phyloP scores from a whole-genome alignment of 1,140 invertebrate genomes.

The Tetramorium parvispinum region DNA sequence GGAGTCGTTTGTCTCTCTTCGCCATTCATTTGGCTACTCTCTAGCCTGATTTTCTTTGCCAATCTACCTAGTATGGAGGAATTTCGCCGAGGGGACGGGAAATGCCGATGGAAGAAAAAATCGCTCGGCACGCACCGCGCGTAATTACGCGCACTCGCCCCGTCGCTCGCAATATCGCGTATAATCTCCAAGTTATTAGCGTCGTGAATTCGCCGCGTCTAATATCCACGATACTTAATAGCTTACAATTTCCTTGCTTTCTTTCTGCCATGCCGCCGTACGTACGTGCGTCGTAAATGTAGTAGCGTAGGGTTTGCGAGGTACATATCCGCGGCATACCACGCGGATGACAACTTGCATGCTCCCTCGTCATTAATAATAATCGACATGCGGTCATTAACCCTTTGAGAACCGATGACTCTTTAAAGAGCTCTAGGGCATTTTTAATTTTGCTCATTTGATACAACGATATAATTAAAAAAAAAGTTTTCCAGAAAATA shows the following conservation, averaged over 20 bases:
- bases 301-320: neutral
- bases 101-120: neutral
- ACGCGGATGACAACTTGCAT: neutral
- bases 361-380: neutral
- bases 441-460: too few species aligned
- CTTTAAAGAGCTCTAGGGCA: too few species aligned
- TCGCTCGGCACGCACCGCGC: neutral
- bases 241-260: neutral
- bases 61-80: neutral
- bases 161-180: slow-evolving; percentile 3
- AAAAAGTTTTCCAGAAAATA: too few species aligned
- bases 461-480: too few species aligned
- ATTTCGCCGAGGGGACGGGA: neutral
- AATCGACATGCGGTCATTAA: neutral
- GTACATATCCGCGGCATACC: neutral
- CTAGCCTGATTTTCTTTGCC: neutral
- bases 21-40: neutral
- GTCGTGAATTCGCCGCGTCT: slow-evolving; percentile 14
- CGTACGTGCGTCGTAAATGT: neutral
- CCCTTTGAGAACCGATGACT: too few species aligned
- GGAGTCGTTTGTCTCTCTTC: slow-evolving; percentile 29
- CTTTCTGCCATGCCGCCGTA: neutral
- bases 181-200: slow-evolving; percentile 46
- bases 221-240: slow-evolving; percentile 34
- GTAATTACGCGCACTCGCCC: slow-evolving; percentile 8